Percentiles rank a stretch among this genome's conserved stretches.
These are phyloP conservation scores for Apoderus coryli DNA, from an alignment of 2,888 invertebrate species.

Conservation along the genomic window DNA sequence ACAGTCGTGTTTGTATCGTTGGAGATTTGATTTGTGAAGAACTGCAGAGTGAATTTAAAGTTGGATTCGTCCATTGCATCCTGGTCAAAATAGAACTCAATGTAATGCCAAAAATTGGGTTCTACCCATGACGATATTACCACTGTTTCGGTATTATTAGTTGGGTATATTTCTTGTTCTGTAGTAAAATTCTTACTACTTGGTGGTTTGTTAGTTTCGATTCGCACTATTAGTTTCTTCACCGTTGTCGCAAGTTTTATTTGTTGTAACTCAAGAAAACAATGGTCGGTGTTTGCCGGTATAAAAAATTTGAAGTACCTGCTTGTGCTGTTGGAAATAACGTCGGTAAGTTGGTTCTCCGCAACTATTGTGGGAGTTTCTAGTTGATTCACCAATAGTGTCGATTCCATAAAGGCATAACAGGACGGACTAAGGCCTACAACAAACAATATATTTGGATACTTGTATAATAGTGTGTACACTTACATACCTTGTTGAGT, in stretches of 20 bases:
- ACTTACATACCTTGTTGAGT: constrained; percentile 52
- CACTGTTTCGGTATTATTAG: too few species aligned
- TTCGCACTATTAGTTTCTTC: constrained; percentile 28
- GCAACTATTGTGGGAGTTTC: constrained; percentile 20
- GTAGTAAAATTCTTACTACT: constrained; percentile 26
- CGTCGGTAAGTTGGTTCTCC: constrained; percentile 17
- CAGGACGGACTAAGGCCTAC: constrained; percentile 46
- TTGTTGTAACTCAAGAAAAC: constrained; percentile 21
- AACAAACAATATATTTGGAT: constrained; percentile 28
- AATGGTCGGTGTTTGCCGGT: constrained; percentile 22
- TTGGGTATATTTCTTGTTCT: constrained; percentile 14
- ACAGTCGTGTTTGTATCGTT: too few species aligned
- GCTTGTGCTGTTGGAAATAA: constrained; percentile 16
- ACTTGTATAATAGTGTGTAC: neutral
- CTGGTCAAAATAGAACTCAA: constrained; percentile 27
- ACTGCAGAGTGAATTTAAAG: constrained; percentile 14
- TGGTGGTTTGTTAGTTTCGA: constrained; percentile 27
- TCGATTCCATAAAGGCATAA: constrained; percentile 32
- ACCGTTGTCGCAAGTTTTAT: constrained; percentile 20
- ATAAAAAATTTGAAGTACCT: constrained; percentile 27
- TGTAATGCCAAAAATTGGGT: constrained; percentile 46
- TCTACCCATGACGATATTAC: constrained; percentile 38
- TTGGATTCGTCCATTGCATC: neutral
- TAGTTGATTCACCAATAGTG: constrained; percentile 20
- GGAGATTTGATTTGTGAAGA: constrained; percentile 11